Evolutionary conservation across 2,888 invertebrate species (phyloP), one percentile per base, ranked within the genome.

Genomic region (Melinaea marsaeus): DNA sequence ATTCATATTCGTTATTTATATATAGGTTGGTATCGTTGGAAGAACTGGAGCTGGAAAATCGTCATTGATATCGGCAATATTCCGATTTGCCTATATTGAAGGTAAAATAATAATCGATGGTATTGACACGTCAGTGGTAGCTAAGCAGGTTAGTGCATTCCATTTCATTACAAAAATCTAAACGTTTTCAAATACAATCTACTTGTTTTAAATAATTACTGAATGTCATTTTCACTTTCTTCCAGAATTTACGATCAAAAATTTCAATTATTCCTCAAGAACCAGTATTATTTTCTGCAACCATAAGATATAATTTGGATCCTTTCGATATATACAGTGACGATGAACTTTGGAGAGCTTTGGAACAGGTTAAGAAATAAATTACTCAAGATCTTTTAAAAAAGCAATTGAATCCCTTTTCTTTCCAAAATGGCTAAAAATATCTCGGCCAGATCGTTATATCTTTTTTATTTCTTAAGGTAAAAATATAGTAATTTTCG

Each of bases 281-380:
- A 77, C 97, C 97, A 0, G 94, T 97, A 2, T 82, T 97, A 13
- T 97, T 97, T 80, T 95, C 95, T 11, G 86, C 77, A 83, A 95
- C 94, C 13, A 87, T 95, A 65, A 85, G 95, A 72, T 93, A 93
- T 77, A 96, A 96, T 81, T 86, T 96, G 71, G 95, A 96, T 85
- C 95, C 95, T 0, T 95, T 95, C 78, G 88, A 92, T 63, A 92
- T 94, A 68, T 93, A 93, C 75, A 90, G 91, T 37, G 95, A 95
- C 74, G 92, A 92, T 13, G 89, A 92, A 7, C 78, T 96, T n/a
- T 95, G 95, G 94, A 90, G 91, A 75, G 94, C 94, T 2, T 88
- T 96, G 13, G 93, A 94, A 77, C 94, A 95, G 85, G 95, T 94
- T 57, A 22, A 37, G 22, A 34, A 51, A 54, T 46, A 34, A 32